Evolutionary conservation across 2,888 invertebrate genomes (phyloP), one percentile per base, ranked within the genome.

Genomic region (Mystacides longicornis): DNA sequence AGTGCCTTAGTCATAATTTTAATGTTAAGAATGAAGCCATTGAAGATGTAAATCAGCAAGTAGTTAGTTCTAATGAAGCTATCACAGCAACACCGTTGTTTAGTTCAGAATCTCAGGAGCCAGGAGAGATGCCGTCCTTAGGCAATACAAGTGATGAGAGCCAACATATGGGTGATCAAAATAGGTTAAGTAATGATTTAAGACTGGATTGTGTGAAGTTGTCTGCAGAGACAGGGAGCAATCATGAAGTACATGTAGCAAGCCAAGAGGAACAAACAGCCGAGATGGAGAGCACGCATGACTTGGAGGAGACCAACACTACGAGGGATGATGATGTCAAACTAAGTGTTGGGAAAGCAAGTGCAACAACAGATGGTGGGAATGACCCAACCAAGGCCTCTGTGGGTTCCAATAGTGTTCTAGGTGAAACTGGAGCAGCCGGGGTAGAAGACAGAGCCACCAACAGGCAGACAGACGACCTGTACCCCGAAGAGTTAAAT

Each of bases 401-500:
- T 27, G 27, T 11, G n/a, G n/a, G n/a, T n/a, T n/a, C n/a, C n/a
- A n/a, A n/a, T n/a, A n/a, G n/a, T n/a, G n/a, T n/a, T n/a, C n/a
- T n/a, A n/a, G n/a, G n/a, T n/a, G n/a, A n/a, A n/a, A n/a, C n/a
- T n/a, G n/a, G n/a, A n/a, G n/a, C n/a, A n/a, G n/a, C n/a, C n/a
- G n/a, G n/a, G n/a, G n/a, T n/a, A n/a, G n/a, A n/a, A 5, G 20
- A 19, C 14, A 48, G 14, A 48, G 21, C 7, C 31, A 9, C 31
- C 31, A 31, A 9, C 43, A 14, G 14, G 11, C 43, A 9, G 16
- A 43, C 19, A 47, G 21, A 7, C 23, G 48, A 37, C 3, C 16
- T 48, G 43, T 91, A 93, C 73, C 93, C 93, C 0, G 82, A 82
- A 61, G 82, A 87, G 66, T 75, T 92, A 60, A 93, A 93, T 77